Evolutionary conservation across 2,797 vertebrate genomes (phyloP), one percentile per base, ranked within the genome.

Genomic region (Myotis daubentonii): DNA sequence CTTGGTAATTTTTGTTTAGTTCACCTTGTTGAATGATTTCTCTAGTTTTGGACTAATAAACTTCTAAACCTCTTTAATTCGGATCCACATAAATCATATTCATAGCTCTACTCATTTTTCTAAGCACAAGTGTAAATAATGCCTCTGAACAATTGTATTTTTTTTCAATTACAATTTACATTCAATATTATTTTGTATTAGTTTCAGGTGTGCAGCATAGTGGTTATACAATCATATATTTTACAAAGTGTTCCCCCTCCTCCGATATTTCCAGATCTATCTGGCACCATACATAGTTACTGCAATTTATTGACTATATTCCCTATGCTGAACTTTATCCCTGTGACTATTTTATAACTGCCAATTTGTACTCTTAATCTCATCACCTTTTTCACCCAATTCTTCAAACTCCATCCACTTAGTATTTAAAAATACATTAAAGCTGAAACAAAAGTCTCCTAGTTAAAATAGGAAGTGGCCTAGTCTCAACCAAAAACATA

Each of bases 391-490:
- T 78, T 36, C 51, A 78, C 22, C n/a, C n/a, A 78, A 33, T 53
- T 33, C n/a, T 20, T 28, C 30, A 76, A 51, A 20, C 47, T 11
- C 74, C 20, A 49, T 49, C 30, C 47, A 33, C n/a, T 78, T 11
- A 23, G 4, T 83, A 36, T 70, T 92, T 96, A 72, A 78, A 94
- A 89, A 94, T 75, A 86, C n/a, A 66, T 66, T 94, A 41, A 90
- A 75, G 15, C 33, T 92, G 57, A 95, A 95, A 96, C 23, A 89
- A 95, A 96, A 84, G 44, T 89, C 95, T 87, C 57, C 71, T 75
- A 49, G 33, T 91, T 65, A 95, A 89, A 89, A 36, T 86, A 94
- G 66, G 5, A 88, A 88, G 33, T 87, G 33, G 3, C 62, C 44
- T 95, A n/a, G 44, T 94, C 94, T 88, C 62, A 47, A 79, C 30